phyloP scores from a whole-genome alignment of 2,113 vertebrate species.

The Merops nubicus region DNA sequence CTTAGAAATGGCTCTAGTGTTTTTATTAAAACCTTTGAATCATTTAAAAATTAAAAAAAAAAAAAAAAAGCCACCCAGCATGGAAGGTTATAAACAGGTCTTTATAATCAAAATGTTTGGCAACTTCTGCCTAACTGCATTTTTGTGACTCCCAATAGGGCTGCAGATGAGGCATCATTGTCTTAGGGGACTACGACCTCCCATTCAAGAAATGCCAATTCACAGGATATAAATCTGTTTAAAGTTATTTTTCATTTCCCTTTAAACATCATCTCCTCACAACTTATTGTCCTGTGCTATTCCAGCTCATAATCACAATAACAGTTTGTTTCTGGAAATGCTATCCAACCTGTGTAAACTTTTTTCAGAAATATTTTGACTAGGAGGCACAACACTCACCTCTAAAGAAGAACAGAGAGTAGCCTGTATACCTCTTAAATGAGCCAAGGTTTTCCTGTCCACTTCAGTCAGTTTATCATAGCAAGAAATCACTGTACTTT shows the following conservation, averaged over 20 bases:
- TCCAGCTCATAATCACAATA: conserved; percentile 2
- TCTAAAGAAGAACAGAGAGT: neutral
- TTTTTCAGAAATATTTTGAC: conserved; percentile 61
- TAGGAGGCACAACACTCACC: neutral
- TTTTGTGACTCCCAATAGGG: neutral
- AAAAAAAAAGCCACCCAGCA: neutral
- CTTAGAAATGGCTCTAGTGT: neutral
- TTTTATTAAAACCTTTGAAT: neutral
- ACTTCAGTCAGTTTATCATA: neutral
- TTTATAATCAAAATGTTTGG: neutral
- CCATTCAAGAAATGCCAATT: neutral
- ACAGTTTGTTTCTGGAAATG: conserved; percentile 35
- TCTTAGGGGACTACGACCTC: neutral
- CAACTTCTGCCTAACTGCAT: neutral
- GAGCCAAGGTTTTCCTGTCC: neutral
- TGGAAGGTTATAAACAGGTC: neutral
- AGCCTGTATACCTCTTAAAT: neutral
- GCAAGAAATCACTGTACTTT: neutral
- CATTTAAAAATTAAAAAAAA: neutral
- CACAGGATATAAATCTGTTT: neutral
- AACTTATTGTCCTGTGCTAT: neutral
- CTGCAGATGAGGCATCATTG: neutral
- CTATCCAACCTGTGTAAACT: conserved; percentile 24
- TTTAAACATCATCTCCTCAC: conserved; percentile 13
- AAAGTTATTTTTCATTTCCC: neutral